Evolutionary conservation across 2,113 vertebrate species (phyloP).

Genomic region (Plecturocebus donacophilus): DNA sequence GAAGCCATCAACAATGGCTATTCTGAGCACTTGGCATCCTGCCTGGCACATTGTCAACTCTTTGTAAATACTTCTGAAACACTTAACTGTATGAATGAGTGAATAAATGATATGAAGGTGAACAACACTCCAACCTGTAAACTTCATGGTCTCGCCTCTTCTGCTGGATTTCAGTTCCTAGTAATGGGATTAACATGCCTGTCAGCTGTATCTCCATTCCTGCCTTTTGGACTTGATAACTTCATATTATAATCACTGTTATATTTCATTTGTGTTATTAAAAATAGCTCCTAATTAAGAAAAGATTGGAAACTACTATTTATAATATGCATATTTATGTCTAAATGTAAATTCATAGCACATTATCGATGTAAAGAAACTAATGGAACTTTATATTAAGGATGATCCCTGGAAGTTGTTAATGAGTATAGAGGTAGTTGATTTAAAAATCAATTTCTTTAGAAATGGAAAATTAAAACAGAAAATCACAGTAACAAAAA

Average conservation of each 20-base stretch:
- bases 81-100: neutral
- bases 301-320: neutral
- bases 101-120: neutral
- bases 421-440: neutral
- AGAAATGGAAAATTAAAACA: neutral
- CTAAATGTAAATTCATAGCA: conserved; percentile 9
- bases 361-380: neutral
- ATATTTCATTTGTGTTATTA: neutral
- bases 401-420: neutral
- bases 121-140: neutral
- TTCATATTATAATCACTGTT: neutral
- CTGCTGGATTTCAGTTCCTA: neutral
- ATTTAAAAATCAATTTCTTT: conserved; percentile 42
- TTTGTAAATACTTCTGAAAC: neutral
- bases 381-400: neutral
- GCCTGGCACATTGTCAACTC: neutral
- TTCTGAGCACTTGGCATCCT: neutral
- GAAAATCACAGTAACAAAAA: neutral
- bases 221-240: neutral
- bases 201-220: neutral
- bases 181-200: neutral
- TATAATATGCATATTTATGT: neutral
- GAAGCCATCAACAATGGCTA: neutral
- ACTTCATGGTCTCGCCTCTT: neutral
- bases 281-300: neutral